Percentiles rank a stretch among this genome's conserved stretches.
phyloP scores from a whole-genome alignment of 2,113 vertebrate genomes.

The Hemibagrus wyckioides region DNA sequence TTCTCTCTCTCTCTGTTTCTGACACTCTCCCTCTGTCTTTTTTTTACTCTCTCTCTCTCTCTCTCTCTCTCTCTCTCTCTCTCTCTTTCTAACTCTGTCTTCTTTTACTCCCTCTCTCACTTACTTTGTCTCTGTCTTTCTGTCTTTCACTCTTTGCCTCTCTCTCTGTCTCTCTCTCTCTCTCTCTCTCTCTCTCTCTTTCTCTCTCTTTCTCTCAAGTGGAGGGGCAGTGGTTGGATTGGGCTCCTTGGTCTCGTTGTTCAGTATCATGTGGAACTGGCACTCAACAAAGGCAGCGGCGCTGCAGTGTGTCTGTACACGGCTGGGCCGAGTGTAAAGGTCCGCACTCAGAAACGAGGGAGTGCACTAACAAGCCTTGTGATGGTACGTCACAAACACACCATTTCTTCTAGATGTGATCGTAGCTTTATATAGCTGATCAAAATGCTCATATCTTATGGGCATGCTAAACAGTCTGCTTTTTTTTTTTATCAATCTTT shows the following conservation, averaged over 20 bases:
- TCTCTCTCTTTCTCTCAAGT: constrained; percentile 72
- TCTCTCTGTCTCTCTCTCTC: not conserved
- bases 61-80: not conserved
- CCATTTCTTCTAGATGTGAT: not conserved
- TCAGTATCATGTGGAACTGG: constrained; percentile 89
- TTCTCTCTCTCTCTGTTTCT: no score
- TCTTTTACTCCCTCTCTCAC: not conserved
- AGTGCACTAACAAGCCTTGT: constrained; percentile 86
- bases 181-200: constrained; percentile 58
- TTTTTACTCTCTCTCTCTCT: not conserved
- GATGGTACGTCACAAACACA: constrained; percentile 76
- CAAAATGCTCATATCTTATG: not conserved
- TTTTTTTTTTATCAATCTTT: no score
- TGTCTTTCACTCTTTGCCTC: not conserved
- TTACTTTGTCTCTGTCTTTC: no score
- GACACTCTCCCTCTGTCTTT: not conserved
- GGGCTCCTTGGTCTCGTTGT: constrained; percentile 90
- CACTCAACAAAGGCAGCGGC: constrained; percentile 87
- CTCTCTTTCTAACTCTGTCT: not conserved
- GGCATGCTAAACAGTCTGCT: no score
- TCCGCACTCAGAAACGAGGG: constrained; percentile 84
- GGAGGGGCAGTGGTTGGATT: constrained; percentile 97
- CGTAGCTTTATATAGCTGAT: not conserved
- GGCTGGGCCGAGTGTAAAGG: constrained; percentile 91
- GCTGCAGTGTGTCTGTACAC: constrained; percentile 87